A percentile compares a stretch with the other conserved stretches of the same genome.
phyloP scores from a whole-genome alignment of 2,113 vertebrate species.

The Anguilla japonica region DNA sequence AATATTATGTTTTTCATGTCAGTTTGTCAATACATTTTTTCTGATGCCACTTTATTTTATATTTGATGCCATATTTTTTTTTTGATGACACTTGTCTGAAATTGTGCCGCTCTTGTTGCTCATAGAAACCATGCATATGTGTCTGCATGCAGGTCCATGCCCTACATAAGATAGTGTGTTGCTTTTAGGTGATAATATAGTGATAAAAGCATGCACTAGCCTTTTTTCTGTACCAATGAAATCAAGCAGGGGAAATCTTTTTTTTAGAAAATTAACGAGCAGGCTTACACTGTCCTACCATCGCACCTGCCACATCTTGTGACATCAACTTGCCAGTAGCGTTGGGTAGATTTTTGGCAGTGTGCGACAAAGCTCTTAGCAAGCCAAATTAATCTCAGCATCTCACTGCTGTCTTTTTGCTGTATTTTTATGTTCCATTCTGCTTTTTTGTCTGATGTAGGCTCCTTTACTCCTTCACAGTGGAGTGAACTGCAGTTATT shows the following conservation, averaged over 20 bases:
- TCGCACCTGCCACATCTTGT: slow-evolving; percentile 1
- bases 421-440: not conserved
- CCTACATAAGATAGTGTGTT: not conserved
- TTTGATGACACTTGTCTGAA: not conserved
- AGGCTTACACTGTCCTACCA: not conserved
- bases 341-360: not conserved
- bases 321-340: not conserved
- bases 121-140: not conserved
- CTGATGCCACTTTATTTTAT: too few relatives aligned
- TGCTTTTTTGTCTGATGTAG: not conserved
- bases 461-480: not conserved
- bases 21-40: not conserved
- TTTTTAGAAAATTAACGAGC: not conserved
- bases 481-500: not conserved
- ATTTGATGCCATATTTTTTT: too few relatives aligned
- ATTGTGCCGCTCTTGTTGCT: not conserved
- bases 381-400: not conserved
- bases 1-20: too few relatives aligned
- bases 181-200: not conserved
- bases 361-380: not conserved
- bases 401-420: not conserved
- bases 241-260: not conserved
- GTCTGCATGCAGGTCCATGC: not conserved
- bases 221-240: not conserved
- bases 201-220: not conserved